phyloP scores from a whole-genome alignment of 30 jellyfish, hydroid and myxozoan species.

The Phacellophora camtschatica region DNA sequence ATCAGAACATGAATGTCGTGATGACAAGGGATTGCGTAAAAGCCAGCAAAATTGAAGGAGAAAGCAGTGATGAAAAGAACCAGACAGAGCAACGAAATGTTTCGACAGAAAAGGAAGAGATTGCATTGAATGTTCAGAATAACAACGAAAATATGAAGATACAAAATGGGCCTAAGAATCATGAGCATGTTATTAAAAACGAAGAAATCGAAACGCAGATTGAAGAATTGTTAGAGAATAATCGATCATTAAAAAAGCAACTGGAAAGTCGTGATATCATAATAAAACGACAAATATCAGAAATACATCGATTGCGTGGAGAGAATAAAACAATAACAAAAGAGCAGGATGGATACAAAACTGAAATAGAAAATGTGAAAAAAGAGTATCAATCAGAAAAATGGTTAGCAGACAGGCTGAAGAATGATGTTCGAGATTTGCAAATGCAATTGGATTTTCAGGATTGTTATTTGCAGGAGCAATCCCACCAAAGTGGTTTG shows the following conservation, averaged over 20 bases:
- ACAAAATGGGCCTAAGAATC: slow-evolving; percentile 46
- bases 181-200: background rate
- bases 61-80: background rate
- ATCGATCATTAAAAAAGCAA: slow-evolving; percentile 30
- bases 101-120: background rate
- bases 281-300: slow-evolving; percentile 38
- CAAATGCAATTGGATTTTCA: slow-evolving; percentile 53
- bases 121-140: background rate
- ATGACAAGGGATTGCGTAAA: slow-evolving; percentile 38
- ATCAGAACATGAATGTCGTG: slow-evolving; percentile 46
- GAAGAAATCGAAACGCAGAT: background rate
- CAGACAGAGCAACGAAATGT: background rate
- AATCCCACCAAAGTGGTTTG: slow-evolving; percentile 33
- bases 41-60: slow-evolving; percentile 34
- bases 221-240: slow-evolving; percentile 12
- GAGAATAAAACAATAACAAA: background rate
- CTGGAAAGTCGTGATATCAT: slow-evolving; percentile 42
- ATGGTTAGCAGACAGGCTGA: slow-evolving; percentile 59
- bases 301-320: slow-evolving; percentile 44
- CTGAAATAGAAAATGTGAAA: background rate
- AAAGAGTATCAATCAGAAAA: slow-evolving; percentile 33
- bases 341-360: background rate
- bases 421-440: slow-evolving; percentile 45
- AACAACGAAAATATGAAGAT: slow-evolving; percentile 16
- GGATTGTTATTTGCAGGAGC: slow-evolving; percentile 70